Percentiles rank a stretch among this genome's conserved stretches.
These are phyloP conservation scores for Xenopus tropicalis DNA, from an alignment of 2,113 vertebrate genomes.

Conservation along the genomic window UCB_Xtro_10.0 CM004449.2:26761501-26762000, in stretches of 20 bases:
- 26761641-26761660: conserved; percentile 77
- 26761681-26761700: conserved; percentile 55
- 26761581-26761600: conserved; percentile 49
- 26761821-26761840: conserved; percentile 30
- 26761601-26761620: conserved; percentile 46
- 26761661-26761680: conserved; percentile 64
- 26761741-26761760: conserved; percentile 55
- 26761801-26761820: conserved; percentile 36
- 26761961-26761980: no score
- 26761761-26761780: conserved; percentile 56
- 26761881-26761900: conserved; percentile 48
- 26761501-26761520: conserved; percentile 42
- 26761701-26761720: conserved; percentile 58
- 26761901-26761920: conserved; percentile 41
- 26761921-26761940: not conserved
- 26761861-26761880: conserved; percentile 50
- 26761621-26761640: conserved; percentile 74
- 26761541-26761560: conserved; percentile 50
- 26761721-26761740: conserved; percentile 53
- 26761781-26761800: conserved; percentile 49
- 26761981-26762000: no score
- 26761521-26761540: conserved; percentile 37
- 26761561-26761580: conserved; percentile 40
- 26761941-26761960: no score
- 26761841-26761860: conserved; percentile 14